These are phyloP conservation scores for Bellardia bayeri DNA, from an alignment of 2,888 invertebrate genomes.

Conservation along the genomic window DNA sequence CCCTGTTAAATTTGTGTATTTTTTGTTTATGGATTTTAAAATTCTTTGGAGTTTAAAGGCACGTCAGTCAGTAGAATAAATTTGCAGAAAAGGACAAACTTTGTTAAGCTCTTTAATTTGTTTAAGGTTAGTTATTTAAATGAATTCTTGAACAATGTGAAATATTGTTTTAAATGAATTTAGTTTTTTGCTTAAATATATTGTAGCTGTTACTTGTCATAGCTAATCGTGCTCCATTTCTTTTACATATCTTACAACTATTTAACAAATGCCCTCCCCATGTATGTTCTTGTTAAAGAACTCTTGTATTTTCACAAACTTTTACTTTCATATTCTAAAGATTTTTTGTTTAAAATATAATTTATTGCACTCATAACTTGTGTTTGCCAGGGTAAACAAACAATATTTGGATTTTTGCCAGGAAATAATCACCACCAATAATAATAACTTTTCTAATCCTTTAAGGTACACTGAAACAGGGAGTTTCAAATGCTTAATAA, in stretches of 20 bases:
- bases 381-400: conserved; percentile 21
- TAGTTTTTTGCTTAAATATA: too few species aligned
- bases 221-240: too few species aligned
- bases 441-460: conserved; percentile 44
- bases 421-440: conserved; percentile 15
- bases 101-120: too few species aligned
- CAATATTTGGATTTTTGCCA: conserved; percentile 60
- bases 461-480: conserved; percentile 7
- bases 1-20: too few species aligned
- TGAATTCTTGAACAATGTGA: too few species aligned
- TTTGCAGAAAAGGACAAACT: too few species aligned
- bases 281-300: neutral
- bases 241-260: neutral
- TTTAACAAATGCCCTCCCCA: neutral
- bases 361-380: conserved; percentile 27
- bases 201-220: too few species aligned
- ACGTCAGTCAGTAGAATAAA: neutral
- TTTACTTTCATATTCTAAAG: neutral
- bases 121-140: too few species aligned
- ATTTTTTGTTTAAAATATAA: conserved; percentile 7
- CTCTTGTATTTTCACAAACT: neutral
- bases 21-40: neutral
- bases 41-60: neutral
- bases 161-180: too few species aligned
- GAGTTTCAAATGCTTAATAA: neutral